Percentiles rank a stretch among this genome's conserved stretches.
Evolutionary conservation across 1,140 invertebrate species (phyloP).

Genomic region (Gonioctena quinquepunctata): DNA sequence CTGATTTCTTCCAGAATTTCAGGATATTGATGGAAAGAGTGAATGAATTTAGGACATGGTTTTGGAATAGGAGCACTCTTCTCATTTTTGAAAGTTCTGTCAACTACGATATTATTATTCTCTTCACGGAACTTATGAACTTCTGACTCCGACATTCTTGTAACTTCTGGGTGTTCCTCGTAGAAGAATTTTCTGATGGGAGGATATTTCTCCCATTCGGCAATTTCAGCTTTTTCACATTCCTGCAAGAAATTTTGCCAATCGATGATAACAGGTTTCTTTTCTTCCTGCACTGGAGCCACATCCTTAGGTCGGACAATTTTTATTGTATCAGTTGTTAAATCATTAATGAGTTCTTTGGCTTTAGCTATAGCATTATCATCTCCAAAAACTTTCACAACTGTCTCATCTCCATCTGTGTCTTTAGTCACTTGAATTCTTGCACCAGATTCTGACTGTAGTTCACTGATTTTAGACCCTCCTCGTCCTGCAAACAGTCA

Average conservation of each 20-base stretch:
- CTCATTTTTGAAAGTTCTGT: constrained; percentile 56
- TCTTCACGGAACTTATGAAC: constrained; percentile 64
- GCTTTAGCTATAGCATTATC: constrained; percentile 61
- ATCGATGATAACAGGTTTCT: neutral
- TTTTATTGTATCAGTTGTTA: constrained; percentile 45
- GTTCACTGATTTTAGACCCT: constrained; percentile 74
- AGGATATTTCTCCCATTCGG: constrained; percentile 67
- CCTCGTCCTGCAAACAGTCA: constrained; percentile 59
- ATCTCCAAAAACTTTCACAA: constrained; percentile 61
- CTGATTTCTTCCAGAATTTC: constrained; percentile 82
- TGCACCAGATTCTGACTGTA: constrained; percentile 66
- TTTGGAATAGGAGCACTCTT: constrained; percentile 70
- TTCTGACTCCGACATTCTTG: constrained; percentile 65
- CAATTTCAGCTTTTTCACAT: constrained; percentile 57
- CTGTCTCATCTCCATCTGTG: constrained; percentile 55
- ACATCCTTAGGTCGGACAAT: constrained; percentile 4
- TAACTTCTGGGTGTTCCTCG: constrained; percentile 72
- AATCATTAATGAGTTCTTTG: constrained; percentile 52
- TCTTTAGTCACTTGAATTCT: constrained; percentile 57
- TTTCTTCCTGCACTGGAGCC: neutral
- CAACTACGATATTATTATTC: constrained; percentile 71
- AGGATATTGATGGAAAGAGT: constrained; percentile 81
- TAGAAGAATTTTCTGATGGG: constrained; percentile 84
- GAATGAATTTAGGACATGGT: constrained; percentile 80
- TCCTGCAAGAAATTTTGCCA: constrained; percentile 25